Evolutionary conservation across 1,140 invertebrate genomes (phyloP), one percentile per base, ranked within the genome.

Genomic region (Brachionus angularis): DNA sequence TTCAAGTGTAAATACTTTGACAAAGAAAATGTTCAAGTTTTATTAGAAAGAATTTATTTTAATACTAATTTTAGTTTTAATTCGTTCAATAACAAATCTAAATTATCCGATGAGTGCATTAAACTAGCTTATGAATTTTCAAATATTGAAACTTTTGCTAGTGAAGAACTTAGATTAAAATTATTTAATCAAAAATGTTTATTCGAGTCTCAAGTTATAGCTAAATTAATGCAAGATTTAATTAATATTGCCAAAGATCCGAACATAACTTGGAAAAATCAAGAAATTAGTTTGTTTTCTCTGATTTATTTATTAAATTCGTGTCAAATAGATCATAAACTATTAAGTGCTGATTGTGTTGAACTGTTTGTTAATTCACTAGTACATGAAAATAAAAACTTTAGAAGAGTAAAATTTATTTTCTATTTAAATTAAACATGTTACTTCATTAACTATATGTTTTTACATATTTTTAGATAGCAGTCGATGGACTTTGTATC

Each of bases 1-100:
- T 83, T 90, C 0, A 77, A 85, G 73, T 86, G 88, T 1, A 85
- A 87, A 73, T 86, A 89, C 61, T 89, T 88, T 0, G 90, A 92
- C 76, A 90, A 91, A 78, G 85, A 86, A 1, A 89, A 88, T 7
- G 87, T 92, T 31, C 86, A 91, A 46, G 84, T 83, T 36, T 78
- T 93, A 31, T 85, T 92, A 53, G 88, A 90, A 69, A 77, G 79
- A 25, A 80, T 86, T 33, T 79, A 81, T 39, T 80, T 79, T 39
- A 79, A 78, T 46, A 76, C 86, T 14, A 76, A 80, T 33, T 83
- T 83, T 73, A 75, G 81, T 58, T 78, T 84, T 67, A 81, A 84
- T 46, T 83, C 83, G 21, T 79, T 83, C 72, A 77, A 81, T 53
- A 80, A 86, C 25, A 75, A 78, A 58, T 77, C 78, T 55, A 58